Conservation (phyloP, 2,888 invertebrate genomes). For the Tetranychus piercei region DNA sequence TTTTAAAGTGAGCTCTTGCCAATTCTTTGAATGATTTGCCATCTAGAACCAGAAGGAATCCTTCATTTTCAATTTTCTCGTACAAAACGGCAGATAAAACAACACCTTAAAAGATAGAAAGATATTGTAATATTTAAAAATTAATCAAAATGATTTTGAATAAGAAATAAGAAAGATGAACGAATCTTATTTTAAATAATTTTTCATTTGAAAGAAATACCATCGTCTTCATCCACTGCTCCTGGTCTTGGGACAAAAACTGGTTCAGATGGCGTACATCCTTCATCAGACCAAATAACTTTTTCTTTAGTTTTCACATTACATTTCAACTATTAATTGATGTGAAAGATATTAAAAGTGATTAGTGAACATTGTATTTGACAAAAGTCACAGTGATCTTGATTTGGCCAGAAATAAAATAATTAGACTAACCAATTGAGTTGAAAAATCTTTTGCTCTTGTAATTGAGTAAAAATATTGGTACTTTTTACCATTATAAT, state of each 20-base stretch:
- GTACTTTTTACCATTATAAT: slow-evolving; percentile 35
- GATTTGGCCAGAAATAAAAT: background rate
- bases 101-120: slow-evolving; percentile 22
- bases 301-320: slow-evolving; percentile 31
- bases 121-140: background rate
- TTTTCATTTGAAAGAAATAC: background rate
- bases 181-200: background rate
- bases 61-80: slow-evolving; percentile 21
- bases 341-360: background rate
- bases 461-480: slow-evolving; percentile 34
- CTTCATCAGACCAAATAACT: slow-evolving; percentile 31
- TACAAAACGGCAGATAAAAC: slow-evolving; percentile 30
- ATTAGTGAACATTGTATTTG: background rate
- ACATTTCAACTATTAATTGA: slow-evolving; percentile 30
- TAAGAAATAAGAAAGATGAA: background rate
- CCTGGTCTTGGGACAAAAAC: slow-evolving; percentile 36
- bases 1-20: slow-evolving; percentile 30
- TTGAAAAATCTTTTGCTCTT: background rate
- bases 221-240: slow-evolving; percentile 36
- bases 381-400: background rate
- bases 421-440: slow-evolving; percentile 7
- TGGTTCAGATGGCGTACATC: slow-evolving; percentile 35
- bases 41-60: slow-evolving; percentile 32
- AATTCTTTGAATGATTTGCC: slow-evolving; percentile 33
- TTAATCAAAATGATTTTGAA: background rate